Conservation (phyloP, 2,888 invertebrate species). For the Oscheius sp. region DNA sequence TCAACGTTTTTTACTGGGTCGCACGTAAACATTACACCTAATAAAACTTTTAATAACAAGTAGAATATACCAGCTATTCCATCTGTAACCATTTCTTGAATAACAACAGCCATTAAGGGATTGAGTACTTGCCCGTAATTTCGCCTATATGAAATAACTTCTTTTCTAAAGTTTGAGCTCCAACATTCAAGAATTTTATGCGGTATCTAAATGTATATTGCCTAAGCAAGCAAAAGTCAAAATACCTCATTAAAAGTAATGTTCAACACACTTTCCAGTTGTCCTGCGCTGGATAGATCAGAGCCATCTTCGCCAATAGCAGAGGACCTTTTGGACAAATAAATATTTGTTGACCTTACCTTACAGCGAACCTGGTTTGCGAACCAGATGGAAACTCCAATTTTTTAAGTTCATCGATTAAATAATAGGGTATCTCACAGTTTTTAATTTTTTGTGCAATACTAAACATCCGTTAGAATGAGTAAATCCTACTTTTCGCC, state of each 20-base stretch:
- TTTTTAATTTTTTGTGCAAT: conserved; percentile 3
- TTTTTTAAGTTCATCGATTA: not conserved
- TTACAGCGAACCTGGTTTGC: not conserved
- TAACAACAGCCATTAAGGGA: conserved; percentile 81
- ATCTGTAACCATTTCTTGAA: conserved; percentile 81
- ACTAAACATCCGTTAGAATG: not conserved
- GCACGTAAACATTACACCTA: conserved; percentile 84
- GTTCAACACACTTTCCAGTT: conserved; percentile 83
- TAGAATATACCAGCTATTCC: conserved; percentile 73
- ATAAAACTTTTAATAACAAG: not conserved
- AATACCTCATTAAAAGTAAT: conserved; percentile 72
- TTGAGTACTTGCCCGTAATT: conserved; percentile 80
- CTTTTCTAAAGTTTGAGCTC: conserved; percentile 83
- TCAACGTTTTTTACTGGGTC: conserved; percentile 82
- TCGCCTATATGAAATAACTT: conserved; percentile 83
- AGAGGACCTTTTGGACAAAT: conserved; percentile 63
- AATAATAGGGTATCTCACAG: not conserved
- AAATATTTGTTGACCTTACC: not conserved
- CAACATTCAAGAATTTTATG: conserved; percentile 80
- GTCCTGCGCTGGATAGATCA: conserved; percentile 84
- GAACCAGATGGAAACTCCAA: not conserved
- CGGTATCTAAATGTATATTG: conserved; percentile 43
- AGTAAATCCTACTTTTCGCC: conserved; percentile 17
- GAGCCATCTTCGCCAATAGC: conserved; percentile 84
- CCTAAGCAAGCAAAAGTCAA: not conserved